Conservation (phyloP, 2,797 vertebrate species). For the Myotis vivesi region DNA sequence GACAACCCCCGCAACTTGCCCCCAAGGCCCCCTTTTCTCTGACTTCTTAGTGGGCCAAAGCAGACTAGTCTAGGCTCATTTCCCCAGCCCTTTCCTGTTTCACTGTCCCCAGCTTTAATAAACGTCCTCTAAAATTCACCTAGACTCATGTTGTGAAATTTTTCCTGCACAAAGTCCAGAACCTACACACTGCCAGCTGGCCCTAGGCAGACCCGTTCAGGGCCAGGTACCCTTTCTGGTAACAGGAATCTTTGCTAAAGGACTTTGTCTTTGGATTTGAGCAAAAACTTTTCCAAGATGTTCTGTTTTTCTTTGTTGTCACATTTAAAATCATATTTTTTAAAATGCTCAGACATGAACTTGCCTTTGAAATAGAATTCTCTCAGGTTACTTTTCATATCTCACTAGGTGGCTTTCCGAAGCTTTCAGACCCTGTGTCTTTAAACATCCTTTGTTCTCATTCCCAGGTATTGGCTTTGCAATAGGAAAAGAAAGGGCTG, state of each 20-base stretch:
- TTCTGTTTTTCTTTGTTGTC: constrained; percentile 65
- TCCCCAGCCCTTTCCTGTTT: no score
- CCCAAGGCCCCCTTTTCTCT: no score
- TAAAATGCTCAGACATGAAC: constrained; percentile 55
- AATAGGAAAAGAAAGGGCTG: not conserved
- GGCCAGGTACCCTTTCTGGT: no score
- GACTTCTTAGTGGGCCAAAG: no score
- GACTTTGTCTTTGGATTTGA: constrained; percentile 41
- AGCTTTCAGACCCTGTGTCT: not conserved
- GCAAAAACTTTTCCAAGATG: constrained; percentile 58
- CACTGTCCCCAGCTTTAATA: no score
- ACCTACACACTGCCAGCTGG: no score
- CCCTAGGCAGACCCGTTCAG: no score
- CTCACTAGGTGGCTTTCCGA: not conserved
- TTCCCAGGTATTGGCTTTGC: not conserved
- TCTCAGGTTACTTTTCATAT: constrained; percentile 6
- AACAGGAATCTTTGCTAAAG: constrained; percentile 18
- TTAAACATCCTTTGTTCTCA: constrained; percentile 4
- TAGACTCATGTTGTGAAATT: no score
- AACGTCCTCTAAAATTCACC: no score
- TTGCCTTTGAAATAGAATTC: constrained; percentile 55
- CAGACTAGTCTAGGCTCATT: no score
- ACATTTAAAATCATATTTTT: constrained; percentile 54
- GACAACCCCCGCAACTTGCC: no score
- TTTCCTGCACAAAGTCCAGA: no score